Base-by-base conservation (phyloP, 1,140 invertebrate species). In the Nylanderia fulva region DNA sequence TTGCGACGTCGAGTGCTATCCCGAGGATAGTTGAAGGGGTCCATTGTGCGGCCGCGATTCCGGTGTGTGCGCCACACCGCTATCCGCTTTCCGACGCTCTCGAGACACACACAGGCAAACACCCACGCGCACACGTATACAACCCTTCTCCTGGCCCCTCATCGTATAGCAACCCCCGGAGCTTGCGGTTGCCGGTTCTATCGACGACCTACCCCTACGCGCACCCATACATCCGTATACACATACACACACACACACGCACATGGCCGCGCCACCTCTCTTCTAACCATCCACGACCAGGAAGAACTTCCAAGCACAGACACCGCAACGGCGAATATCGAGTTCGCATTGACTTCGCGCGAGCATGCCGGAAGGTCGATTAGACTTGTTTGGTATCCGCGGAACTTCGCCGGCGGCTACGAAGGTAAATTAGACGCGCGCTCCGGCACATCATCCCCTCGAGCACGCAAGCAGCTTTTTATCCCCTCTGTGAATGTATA, bases 1-100 rank as follows among this genome's bases (percentile, higher is more conserved):
- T 91, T 90, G 90, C 90, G 90, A 91, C 90, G 87, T 91, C 89
- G 90, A 91, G 90, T 87, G 85, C 72, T 79, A 58, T 72, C 76
- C 76, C 79, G 60, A 76, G 85, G 85, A 77, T 87, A 86, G 85
- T 90, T 89, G 90, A 88, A 87, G 85, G 77, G 89, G 85, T 90
- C 85, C 89, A 90, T 91, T 91, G 89, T 90, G 72, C 29, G 82
- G 66, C 72, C 63, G 66, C 56, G 82, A 63, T 86, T 68, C 79
- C 85, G 64, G 52, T 76, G 87, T 85, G 87, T 76, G 83, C 72
- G 24, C 87, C 56, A 63, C 58, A 58, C 74, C 66, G 83, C 89
- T 86, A 84, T 86, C 86, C 88, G 88, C 86, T 90, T 87, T 84
- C 83, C 83, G 58, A 64, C 76, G 88, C 77, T 88, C 74, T 85